Base-by-base conservation (phyloP, 2,113 vertebrate genomes). In the Speoplatyrhinus poulsoni region DNA sequence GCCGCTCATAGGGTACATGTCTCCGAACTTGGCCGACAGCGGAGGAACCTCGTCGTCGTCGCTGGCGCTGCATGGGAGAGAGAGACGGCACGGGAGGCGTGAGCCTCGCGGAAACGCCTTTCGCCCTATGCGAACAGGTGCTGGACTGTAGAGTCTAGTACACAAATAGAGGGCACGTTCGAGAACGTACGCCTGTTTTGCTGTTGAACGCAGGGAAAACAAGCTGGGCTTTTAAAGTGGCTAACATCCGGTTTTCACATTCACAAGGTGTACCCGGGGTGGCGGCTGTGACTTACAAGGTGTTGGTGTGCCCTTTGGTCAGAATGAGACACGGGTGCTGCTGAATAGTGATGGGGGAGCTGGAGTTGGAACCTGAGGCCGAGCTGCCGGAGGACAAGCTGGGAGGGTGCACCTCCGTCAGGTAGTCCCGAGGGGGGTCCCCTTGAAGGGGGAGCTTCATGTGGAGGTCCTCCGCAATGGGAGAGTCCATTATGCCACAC, bases 401-500 rank as follows among this genome's bases (percentile, higher is more conserved):
- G 67, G 96, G 96, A 0, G 95, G 95, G 79, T 94, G 95, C 61
- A 96, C 95, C 85, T 96, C 95, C 0, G 95, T 87, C 1, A 98
- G 88, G 82, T 95, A 96, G 87, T 96, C 94, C 1, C 92, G 89
- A n/a, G 94, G 90, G 47, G 95, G 86, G 6, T 95, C 96, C n/a
- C 92, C 92, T 4, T 94, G 96, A 7, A 96, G 87, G 0, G 96
- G 95, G 76, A 97, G 90, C 85, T 95, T 96, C 65, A 95, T 90
- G 83, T 96, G 95, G 77, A 96, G 90, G 83, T 98, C 96, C 54
- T 98, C 95, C 0, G 95, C 84, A 46, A 94, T 94, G 1, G 96
- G 94, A n/a, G 98, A 93, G 67, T 99, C 98, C 96, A 98, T 95
- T 87, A 99, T 95, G 73, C 98, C 98, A 72, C 98, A 99, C 0